Evolutionary conservation across 2,888 invertebrate genomes (phyloP), one percentile per base, ranked within the genome.

Genomic region (Thera britannica): DNA sequence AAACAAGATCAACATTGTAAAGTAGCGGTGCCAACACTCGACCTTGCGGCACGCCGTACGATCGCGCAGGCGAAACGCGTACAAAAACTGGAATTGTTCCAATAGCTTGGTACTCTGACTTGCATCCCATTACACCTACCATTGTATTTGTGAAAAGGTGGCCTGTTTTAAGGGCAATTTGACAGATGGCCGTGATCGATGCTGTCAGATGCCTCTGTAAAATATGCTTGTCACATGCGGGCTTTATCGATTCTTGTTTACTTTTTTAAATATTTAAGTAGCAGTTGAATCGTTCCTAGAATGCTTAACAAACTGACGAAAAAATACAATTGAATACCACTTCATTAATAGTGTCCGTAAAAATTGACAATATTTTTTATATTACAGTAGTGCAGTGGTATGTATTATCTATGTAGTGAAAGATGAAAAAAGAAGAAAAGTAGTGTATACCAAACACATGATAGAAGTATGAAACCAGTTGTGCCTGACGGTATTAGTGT

Each of bases 41-140:
- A 81, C 90, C 90, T 90, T 90, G 90, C 72, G 83, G 83, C 67
- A 86, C 81, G 72, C 86, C 83, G 73, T 66, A 82, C 77, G 78
- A 85, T 86, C 80, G 77, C 75, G 79, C 78, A 85, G 83, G 81
- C 83, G 79, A 73, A 72, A 74, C 72, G 79, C 80, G 74, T 68
- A 76, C 83, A 87, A 86, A 85, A 84, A 85, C 83, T 84, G 79
- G 85, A 85, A 81, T 84, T 76, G 76, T 76, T 83, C 82, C 82
- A 84, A 84, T 77, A 78, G 72, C 78, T 77, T 68, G 68, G 72
- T 70, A 74, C 72, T 72, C 75, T 64, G 60, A 51, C 58, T 49
- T 54, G 68, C 52, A 71, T 69, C 52, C 58, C 58, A 72, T 7
- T 5, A 2, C 44, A 9, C 44, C 2, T 9, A 46, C 44, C 44